These are phyloP conservation scores for Eupithecia abbreviata DNA, from an alignment of 2,888 invertebrate species.

Conservation along the genomic window DNA sequence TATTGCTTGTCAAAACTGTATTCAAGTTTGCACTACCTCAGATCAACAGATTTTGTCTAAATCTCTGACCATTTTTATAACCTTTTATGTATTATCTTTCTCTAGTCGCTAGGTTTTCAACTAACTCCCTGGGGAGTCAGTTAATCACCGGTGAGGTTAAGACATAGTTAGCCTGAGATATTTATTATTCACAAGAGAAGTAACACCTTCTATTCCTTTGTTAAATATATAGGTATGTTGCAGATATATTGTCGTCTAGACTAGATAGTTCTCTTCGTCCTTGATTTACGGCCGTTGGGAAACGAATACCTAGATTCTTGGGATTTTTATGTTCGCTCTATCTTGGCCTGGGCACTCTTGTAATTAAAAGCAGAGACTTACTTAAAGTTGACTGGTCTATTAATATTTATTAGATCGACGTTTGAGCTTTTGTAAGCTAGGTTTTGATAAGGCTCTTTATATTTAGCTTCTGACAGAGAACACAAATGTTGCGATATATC, in stretches of 20 bases:
- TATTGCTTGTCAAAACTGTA: neutral
- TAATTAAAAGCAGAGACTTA: slow-evolving; percentile 6
- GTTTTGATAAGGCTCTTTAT: neutral
- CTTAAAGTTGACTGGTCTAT: neutral
- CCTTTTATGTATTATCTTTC: neutral
- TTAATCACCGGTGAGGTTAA: slow-evolving; percentile 37
- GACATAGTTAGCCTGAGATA: slow-evolving; percentile 39
- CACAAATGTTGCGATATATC: neutral
- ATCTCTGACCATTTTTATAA: neutral
- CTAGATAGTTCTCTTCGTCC: slow-evolving; percentile 39
- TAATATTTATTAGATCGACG: neutral
- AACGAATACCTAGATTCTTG: slow-evolving; percentile 21
- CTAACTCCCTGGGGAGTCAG: slow-evolving; percentile 34
- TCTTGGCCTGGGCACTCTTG: slow-evolving; percentile 6
- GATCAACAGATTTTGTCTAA: neutral
- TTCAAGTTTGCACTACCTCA: neutral
- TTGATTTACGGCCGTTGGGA: slow-evolving; percentile 36
- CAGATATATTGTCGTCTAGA: slow-evolving; percentile 45
- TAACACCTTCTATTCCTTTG: slow-evolving; percentile 12
- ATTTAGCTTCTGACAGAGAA: neutral
- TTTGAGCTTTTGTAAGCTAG: neutral
- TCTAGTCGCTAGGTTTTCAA: slow-evolving; percentile 6
- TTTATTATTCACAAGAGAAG: slow-evolving; percentile 39
- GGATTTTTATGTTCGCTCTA: slow-evolving; percentile 9
- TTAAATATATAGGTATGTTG: slow-evolving; percentile 5